These are phyloP conservation scores for Drosophila ustulata DNA, from an alignment of 2,888 invertebrate species.

Conservation along the genomic window DNA sequence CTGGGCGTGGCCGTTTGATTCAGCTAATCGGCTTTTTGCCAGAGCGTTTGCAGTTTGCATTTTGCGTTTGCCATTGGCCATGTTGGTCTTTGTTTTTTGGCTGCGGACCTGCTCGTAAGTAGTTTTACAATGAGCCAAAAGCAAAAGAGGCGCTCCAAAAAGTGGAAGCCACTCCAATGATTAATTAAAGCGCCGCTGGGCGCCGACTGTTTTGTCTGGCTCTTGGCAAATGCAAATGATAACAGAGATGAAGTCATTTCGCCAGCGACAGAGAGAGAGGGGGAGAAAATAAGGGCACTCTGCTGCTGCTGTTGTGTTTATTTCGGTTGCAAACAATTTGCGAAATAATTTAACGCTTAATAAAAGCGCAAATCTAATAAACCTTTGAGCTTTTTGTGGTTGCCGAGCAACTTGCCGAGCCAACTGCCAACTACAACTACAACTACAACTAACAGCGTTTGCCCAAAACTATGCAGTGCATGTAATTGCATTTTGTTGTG, in stretches of 20 bases:
- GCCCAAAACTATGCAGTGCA: constrained; percentile 70
- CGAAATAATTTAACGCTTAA: constrained; percentile 80
- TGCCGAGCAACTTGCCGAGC: constrained; percentile 50
- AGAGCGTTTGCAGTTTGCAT: constrained; percentile 34
- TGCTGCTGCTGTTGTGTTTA: constrained; percentile 53
- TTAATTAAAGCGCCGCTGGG: constrained; percentile 77
- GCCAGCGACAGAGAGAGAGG: not conserved
- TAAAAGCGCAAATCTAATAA: constrained; percentile 79
- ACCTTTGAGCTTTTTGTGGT: constrained; percentile 80
- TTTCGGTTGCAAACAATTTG: constrained; percentile 75
- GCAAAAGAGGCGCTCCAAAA: constrained; percentile 18
- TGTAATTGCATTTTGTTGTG: constrained; percentile 75
- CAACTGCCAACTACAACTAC: constrained; percentile 35
- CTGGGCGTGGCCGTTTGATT: constrained; percentile 63
- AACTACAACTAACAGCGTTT: constrained; percentile 19
- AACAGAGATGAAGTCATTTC: constrained; percentile 71
- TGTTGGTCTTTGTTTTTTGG: constrained; percentile 33
- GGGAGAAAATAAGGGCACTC: not conserved
- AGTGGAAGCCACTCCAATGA: constrained; percentile 67
- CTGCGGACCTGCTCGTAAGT: constrained; percentile 49
- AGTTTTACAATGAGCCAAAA: constrained; percentile 56
- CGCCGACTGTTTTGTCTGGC: constrained; percentile 41
- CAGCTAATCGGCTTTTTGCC: constrained; percentile 73
- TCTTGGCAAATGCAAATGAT: constrained; percentile 72
- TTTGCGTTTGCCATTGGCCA: constrained; percentile 39